Base-by-base conservation (phyloP, 2,888 invertebrate genomes). In the Hofmannophila pseudospretella region DNA sequence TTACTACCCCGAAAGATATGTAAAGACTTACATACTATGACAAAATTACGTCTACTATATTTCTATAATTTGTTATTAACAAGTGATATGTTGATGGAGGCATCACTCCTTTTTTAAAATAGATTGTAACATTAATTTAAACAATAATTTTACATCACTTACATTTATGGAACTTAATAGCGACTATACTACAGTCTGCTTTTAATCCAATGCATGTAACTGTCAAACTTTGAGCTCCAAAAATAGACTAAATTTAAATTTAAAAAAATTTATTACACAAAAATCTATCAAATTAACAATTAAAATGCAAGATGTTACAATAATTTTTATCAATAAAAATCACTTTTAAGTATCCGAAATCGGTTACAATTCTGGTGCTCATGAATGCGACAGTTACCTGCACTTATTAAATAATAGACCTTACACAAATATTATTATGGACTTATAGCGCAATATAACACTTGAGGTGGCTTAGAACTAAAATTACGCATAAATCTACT, bases 51-150 rank as follows among this genome's bases (percentile, higher is more conserved):
- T 53, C 78, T 79, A 82, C 69, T 55, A 55, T 74, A 69, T 61
- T 67, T 66, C 77, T 82, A 78, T 73, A 79, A 74, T 81, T 79
- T 80, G 67, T 84, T 84, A 82, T 73, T 84, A 84, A 84, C 85
- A 85, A 85, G 81, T 86, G 86, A 86, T 86, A 86, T 86, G 86
- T 86, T 70, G 79, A 59, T 73, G 78, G 82, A 85, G 84, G 54
- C 61, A 82, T 75, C 77, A 79, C 85, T 81, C 81, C 75, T 54
- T 63, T 54, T 63, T 77, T 73, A 71, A 58, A 72, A 63, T 76
- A 67, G 69, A 61, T 69, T 59, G 65, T 75, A 77, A 74, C 65
- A 67, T 68, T 73, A 63, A 56, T 68, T 63, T 62, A 71, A 74
- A 75, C 65, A 65, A 72, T 75, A 67, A 54, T 70, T 54, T 62